Base-by-base conservation (phyloP, 2,113 vertebrate species). In the Callopanchax toddi region DNA sequence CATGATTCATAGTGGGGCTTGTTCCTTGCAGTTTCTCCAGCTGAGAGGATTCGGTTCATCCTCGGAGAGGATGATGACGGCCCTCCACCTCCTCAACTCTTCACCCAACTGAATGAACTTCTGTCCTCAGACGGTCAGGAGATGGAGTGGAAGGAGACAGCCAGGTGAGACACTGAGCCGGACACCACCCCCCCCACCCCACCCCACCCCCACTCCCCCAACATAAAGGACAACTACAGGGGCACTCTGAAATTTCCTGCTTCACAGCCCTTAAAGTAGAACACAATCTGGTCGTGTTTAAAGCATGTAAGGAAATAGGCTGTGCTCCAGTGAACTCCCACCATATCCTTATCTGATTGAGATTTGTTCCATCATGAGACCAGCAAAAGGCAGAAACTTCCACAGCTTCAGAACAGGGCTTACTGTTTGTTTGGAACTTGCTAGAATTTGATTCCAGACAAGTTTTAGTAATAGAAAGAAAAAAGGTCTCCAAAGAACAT, bases 121-220 rank as follows among this genome's bases (percentile, higher is more conserved):
- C 92, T 98, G 85, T 73, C 94, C 0, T 87, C 96, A 20, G 96
- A 99, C 0, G 97, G 96, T 6, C 97, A 98, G 76, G 97, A 99
- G 91, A 94, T 99, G 95, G 97, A 99, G 44, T 99, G 97, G 97
- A 97, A 96, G 81, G 97, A 99, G 84, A 99, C 96, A 0, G 97
- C 96, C 6, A 97, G 97, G 97, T 98, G 86, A 91, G 93, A 6
- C 2, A 4, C 57, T 3, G 42, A n/a, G 13, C 13, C 1, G 0
- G 16, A 32, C 4, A 36, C 32, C 46, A 39, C 32, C 32, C 42
- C 20, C 0, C 0, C 10, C 21, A 22, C 8, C 11, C 9, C 42
- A 17, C 2, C 17, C 7, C 10, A 21, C 15, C 8, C 12, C 9
- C 15, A 12, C 1, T 0, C 5, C 16, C 21, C 40, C 40, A 2